Evolutionary conservation across 2,888 invertebrate genomes (phyloP).

Genomic region (Acleris literana): DNA sequence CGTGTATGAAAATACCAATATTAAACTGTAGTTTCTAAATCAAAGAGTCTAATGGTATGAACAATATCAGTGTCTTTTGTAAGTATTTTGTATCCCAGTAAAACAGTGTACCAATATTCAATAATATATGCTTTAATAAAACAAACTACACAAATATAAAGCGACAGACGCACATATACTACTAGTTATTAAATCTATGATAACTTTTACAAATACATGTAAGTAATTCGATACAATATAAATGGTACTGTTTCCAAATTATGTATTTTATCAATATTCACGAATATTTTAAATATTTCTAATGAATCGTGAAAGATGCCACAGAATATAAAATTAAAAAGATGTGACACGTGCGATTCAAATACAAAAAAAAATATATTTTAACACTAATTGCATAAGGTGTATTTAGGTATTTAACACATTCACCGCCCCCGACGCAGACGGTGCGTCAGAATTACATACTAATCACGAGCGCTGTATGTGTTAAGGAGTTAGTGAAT

Average conservation of each 20-base stretch:
- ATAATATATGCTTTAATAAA: constrained; percentile 44
- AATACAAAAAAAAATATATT: too few species aligned
- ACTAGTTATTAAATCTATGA: constrained; percentile 19
- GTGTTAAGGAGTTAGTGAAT: too few species aligned
- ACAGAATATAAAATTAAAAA: constrained; percentile 19
- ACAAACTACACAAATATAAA: constrained; percentile 64
- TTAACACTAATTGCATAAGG: too few species aligned
- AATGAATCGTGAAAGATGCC: constrained; percentile 26
- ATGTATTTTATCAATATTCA: constrained; percentile 1
- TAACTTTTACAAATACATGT: constrained; percentile 7
- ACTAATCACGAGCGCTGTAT: too few species aligned
- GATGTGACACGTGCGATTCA: background rate
- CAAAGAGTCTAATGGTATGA: too few species aligned
- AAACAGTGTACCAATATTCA: constrained; percentile 44
- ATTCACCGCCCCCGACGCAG: too few species aligned
- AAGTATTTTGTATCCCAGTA: constrained; percentile 16
- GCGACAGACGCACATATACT: constrained; percentile 49
- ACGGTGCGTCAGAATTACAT: too few species aligned
- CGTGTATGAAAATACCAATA: too few species aligned
- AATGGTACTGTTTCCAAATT: constrained; percentile 12
- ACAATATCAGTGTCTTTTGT: background rate
- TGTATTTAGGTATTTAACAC: too few species aligned
- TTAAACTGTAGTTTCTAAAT: too few species aligned
- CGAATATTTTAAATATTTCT: constrained; percentile 5
- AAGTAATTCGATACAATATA: constrained; percentile 15